Evolutionary conservation across 2,888 invertebrate genomes (phyloP).

Genomic region (Metallyticus violacea): DNA sequence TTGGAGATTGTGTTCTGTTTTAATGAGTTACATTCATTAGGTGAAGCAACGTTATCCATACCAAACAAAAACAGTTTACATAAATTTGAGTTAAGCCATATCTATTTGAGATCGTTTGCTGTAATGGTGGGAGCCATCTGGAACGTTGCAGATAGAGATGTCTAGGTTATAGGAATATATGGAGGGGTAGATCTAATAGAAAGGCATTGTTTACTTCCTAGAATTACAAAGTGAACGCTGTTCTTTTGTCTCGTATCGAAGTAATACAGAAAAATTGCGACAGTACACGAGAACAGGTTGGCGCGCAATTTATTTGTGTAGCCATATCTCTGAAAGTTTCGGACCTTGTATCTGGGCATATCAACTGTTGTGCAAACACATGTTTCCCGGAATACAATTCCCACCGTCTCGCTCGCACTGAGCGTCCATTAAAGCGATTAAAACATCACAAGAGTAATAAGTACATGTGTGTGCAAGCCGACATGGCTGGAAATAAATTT

Average conservation of each 20-base stretch:
- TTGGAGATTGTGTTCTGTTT: too few relatives aligned
- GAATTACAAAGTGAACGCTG: neutral
- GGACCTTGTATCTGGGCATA: neutral
- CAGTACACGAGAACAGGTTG: neutral
- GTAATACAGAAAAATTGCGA: neutral
- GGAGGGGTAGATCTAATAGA: too few relatives aligned
- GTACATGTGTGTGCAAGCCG: neutral
- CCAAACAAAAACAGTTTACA: too few relatives aligned
- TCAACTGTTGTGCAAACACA: neutral
- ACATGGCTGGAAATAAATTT: neutral
- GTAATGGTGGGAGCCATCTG: too few relatives aligned
- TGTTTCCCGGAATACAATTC: neutral
- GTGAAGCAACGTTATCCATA: too few relatives aligned
- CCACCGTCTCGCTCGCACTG: neutral
- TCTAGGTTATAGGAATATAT: too few relatives aligned
- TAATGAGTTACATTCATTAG: too few relatives aligned
- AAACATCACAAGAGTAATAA: neutral
- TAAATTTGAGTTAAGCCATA: too few relatives aligned
- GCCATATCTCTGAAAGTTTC: neutral
- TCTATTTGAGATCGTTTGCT: too few relatives aligned
- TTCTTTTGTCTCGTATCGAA: neutral
- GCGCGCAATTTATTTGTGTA: neutral
- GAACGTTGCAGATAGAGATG: too few relatives aligned
- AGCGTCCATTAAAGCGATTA: neutral
- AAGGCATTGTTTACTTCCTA: too few relatives aligned